These are phyloP conservation scores for Puma concolor DNA, from an alignment of 2,113 vertebrate genomes.

Conservation along the genomic window DNA sequence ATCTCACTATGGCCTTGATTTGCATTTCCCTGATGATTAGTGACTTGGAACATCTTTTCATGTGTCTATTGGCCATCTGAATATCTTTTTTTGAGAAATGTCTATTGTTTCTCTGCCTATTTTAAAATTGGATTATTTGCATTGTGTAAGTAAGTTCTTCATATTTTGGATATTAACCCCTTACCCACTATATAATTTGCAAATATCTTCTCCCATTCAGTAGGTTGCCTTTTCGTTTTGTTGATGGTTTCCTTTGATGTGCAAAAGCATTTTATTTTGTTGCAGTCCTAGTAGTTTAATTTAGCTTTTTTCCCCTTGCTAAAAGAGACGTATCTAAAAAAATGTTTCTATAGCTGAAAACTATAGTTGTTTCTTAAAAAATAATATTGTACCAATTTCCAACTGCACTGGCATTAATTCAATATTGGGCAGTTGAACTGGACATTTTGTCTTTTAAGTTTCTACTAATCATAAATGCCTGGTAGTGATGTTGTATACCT, in stretches of 20 bases:
- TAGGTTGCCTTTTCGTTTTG: background rate
- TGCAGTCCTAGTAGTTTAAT: background rate
- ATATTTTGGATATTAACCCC: background rate
- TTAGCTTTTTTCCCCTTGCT: background rate
- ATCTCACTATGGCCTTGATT: background rate
- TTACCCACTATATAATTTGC: background rate
- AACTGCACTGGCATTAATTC: background rate
- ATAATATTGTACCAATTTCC: background rate
- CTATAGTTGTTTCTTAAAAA: background rate
- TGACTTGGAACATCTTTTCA: background rate
- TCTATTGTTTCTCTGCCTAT: background rate
- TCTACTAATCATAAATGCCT: background rate
- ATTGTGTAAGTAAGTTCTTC: background rate
- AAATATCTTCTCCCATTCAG: background rate
- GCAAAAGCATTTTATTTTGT: background rate
- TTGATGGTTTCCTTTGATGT: background rate
- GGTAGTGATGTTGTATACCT: background rate
- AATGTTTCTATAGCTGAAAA: background rate
- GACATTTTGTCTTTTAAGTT: background rate
- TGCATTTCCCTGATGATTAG: background rate
- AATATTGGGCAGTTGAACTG: background rate
- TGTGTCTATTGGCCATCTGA: background rate
- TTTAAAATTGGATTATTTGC: background rate
- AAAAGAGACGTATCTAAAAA: background rate
- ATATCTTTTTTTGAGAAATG: background rate